These are phyloP conservation scores for Drosophila longiperda DNA, from an alignment of 2,888 invertebrate species.

Conservation along the genomic window DNA sequence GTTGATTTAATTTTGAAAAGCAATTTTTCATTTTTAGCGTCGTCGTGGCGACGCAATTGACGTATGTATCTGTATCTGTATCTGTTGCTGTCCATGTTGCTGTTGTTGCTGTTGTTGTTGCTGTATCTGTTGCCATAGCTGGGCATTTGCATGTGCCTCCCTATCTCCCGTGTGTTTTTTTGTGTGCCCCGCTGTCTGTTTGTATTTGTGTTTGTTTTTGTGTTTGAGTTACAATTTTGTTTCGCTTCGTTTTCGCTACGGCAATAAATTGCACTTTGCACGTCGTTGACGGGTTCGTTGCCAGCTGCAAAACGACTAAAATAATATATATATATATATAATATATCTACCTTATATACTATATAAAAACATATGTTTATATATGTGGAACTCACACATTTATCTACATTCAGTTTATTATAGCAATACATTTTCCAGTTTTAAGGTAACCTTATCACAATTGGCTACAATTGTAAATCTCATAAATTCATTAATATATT, in stretches of 20 bases:
- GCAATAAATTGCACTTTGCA: conserved; percentile 78
- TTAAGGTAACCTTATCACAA: conserved; percentile 26
- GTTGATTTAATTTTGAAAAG: conserved; percentile 81
- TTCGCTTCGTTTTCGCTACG: conserved; percentile 69
- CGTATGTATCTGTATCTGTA: conserved; percentile 70
- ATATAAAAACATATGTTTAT: conserved; percentile 10
- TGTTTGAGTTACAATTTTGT: conserved; percentile 78
- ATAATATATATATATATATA: conserved; percentile 28
- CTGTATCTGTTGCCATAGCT: conserved; percentile 49
- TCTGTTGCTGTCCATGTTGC: conserved; percentile 33
- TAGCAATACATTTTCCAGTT: conserved; percentile 20
- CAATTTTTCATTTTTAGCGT: conserved; percentile 80
- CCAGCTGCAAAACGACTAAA: conserved; percentile 62
- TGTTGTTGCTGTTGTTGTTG: conserved; percentile 19
- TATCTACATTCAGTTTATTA: conserved; percentile 13
- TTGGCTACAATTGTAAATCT: conserved; percentile 10
- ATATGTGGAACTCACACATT: conserved; percentile 4
- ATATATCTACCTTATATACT: conserved; percentile 4
- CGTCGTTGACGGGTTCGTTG: conserved; percentile 77
- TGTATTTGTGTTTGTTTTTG: conserved; percentile 50
- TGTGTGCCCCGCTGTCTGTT: conserved; percentile 11
- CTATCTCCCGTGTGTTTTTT: conserved; percentile 5
- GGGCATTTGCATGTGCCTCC: conserved; percentile 70
- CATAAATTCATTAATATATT: not conserved
- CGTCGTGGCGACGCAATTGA: conserved; percentile 66